Conservation (phyloP, 2,888 invertebrate genomes). For the Pseudanteris insignis region DNA sequence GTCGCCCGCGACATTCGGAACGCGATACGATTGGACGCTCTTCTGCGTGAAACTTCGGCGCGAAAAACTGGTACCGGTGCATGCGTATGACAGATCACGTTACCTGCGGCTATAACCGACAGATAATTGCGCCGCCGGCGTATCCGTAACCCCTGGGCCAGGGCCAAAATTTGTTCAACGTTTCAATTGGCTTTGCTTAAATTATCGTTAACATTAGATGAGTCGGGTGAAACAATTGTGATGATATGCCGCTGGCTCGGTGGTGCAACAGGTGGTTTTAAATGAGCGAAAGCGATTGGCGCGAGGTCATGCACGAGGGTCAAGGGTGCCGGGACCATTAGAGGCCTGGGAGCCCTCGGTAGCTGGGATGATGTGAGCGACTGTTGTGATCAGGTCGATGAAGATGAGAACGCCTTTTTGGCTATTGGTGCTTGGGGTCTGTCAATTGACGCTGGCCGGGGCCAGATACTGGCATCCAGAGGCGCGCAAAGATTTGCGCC, state of each 20-base stretch:
- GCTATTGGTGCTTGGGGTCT: constrained; percentile 49
- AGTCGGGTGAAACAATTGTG: no score
- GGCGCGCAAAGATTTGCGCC: constrained; percentile 45
- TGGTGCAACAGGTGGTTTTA: constrained; percentile 33
- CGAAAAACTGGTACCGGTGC: constrained; percentile 49
- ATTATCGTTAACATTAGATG: background rate
- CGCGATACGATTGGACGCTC: constrained; percentile 60
- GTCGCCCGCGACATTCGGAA: constrained; percentile 65
- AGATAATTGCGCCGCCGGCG: constrained; percentile 4
- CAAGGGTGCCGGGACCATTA: constrained; percentile 9
- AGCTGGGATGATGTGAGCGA: constrained; percentile 51
- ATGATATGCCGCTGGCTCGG: no score
- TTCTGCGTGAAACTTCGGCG: constrained; percentile 44
- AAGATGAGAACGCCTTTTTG: constrained; percentile 49
- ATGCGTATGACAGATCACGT: constrained; percentile 43
- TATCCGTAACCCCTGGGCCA: background rate
- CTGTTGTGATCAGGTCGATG: constrained; percentile 50
- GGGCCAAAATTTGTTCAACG: background rate
- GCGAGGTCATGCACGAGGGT: constrained; percentile 33
- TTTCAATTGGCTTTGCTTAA: background rate
- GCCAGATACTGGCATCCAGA: constrained; percentile 50
- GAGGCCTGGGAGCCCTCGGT: constrained; percentile 9
- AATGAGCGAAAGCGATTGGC: constrained; percentile 45
- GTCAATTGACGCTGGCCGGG: constrained; percentile 46
- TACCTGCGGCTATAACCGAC: background rate